A percentile compares a stretch with the other conserved stretches of the same genome.
phyloP scores from a whole-genome alignment of 1,140 invertebrate genomes.

The Ostrea denselamellosa region DNA sequence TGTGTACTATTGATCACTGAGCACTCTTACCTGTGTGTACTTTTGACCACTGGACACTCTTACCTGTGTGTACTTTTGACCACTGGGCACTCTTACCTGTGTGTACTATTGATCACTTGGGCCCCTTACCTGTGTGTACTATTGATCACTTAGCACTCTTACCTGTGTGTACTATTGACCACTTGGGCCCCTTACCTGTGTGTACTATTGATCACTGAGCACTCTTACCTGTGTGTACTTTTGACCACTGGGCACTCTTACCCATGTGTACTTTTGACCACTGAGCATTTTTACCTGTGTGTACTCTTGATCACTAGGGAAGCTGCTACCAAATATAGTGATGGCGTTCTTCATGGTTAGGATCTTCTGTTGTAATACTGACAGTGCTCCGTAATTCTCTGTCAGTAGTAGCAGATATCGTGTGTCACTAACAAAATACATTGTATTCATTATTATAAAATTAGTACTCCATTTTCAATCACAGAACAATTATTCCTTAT shows the following conservation, averaged over 20 bases:
- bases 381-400: conserved; percentile 73
- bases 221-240: no score
- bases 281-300: conserved; percentile 63
- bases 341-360: conserved; percentile 62
- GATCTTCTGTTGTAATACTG: conserved; percentile 71
- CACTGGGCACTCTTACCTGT: conserved; percentile 67
- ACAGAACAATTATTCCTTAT: no score
- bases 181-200: no score
- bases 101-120: conserved; percentile 74
- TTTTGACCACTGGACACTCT: conserved; percentile 67
- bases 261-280: no score
- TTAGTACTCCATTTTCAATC: no score
- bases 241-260: no score
- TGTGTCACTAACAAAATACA: conserved; percentile 64
- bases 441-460: no score
- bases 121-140: conserved; percentile 71
- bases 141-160: conserved; percentile 62
- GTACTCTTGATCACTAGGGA: conserved; percentile 75
- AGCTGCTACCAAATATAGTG: conserved; percentile 76
- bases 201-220: no score
- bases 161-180: no score
- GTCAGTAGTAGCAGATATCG: conserved; percentile 75
- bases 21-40: conserved; percentile 70
- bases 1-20: conserved; percentile 74
- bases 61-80: conserved; percentile 61